A percentile compares a stretch with the other conserved stretches of the same genome.
Conservation (phyloP, 2,113 vertebrate species). For the Eidolon helvum region DNA sequence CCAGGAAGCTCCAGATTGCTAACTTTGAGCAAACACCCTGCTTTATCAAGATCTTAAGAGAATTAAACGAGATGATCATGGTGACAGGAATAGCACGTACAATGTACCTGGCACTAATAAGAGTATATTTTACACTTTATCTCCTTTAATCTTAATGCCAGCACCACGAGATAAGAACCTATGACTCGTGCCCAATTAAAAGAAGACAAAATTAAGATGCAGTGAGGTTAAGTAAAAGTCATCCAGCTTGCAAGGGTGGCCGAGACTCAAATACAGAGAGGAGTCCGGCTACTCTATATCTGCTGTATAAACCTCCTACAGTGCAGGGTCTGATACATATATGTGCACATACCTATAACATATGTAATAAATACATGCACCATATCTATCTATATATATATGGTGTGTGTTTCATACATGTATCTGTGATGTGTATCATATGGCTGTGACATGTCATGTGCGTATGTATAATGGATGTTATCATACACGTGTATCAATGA, state of each 20-base stretch:
- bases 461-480: too few species aligned
- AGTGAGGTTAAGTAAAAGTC: not conserved
- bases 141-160: not conserved
- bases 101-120: not conserved
- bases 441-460: not conserved
- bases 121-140: not conserved
- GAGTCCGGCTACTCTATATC: not conserved
- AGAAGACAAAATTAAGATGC: not conserved
- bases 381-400: not conserved
- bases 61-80: not conserved
- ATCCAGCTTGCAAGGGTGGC: not conserved
- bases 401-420: not conserved
- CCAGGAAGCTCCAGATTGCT: not conserved
- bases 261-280: not conserved
- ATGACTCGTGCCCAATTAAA: not conserved
- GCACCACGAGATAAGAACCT: not conserved
- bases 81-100: not conserved
- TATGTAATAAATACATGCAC: not conserved
- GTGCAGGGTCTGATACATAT: too few species aligned
- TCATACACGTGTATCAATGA: too few species aligned
- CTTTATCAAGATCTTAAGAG: not conserved
- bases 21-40: not conserved
- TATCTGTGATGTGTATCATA: not conserved
- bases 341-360: too few species aligned
- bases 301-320: not conserved